Conservation (phyloP, 37 sponge, comb jelly and placozoan genomes). For the Spongia lamella region DNA sequence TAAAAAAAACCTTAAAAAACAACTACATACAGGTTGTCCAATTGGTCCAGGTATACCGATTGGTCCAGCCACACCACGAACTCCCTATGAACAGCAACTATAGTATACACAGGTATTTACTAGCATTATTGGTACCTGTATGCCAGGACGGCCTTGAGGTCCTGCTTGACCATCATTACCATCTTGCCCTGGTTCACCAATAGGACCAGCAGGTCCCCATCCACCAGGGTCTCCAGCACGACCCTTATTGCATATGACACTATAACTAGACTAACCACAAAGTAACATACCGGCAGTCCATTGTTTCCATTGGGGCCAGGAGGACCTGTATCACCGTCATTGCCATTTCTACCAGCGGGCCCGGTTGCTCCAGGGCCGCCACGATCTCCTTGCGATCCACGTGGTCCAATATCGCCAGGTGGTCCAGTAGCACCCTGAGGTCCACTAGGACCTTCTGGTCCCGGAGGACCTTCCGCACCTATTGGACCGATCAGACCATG, state of each 20-base stretch:
- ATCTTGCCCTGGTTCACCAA: conserved; percentile 20
- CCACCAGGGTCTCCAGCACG: conserved; percentile 24
- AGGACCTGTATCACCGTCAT: conserved; percentile 9
- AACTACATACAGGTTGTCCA: background rate
- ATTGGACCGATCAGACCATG: conserved; percentile 18
- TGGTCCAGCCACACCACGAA: too few species aligned
- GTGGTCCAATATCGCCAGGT: conserved; percentile 25
- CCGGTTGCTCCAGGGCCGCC: conserved; percentile 18
- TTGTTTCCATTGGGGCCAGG: conserved; percentile 44
- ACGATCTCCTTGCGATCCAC: conserved; percentile 19
- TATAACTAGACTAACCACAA: background rate
- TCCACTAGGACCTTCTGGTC: conserved; percentile 24
- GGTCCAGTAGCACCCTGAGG: conserved; percentile 27
- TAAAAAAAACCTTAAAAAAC: too few species aligned
- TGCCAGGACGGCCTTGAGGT: background rate
- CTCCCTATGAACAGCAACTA: too few species aligned
- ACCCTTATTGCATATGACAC: conserved; percentile 4
- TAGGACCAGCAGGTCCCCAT: conserved; percentile 46
- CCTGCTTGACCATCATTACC: conserved; percentile 34
- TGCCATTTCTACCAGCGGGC: conserved; percentile 5
- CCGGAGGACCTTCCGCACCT: conserved; percentile 44
- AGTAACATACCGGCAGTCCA: conserved; percentile 13
- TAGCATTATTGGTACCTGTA: too few species aligned
- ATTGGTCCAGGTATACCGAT: background rate
- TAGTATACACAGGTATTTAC: too few species aligned